Percentiles rank a stretch among this genome's conserved stretches.
Conservation (phyloP, 2,797 vertebrate species). For the Catostomus latipinnis region DNA sequence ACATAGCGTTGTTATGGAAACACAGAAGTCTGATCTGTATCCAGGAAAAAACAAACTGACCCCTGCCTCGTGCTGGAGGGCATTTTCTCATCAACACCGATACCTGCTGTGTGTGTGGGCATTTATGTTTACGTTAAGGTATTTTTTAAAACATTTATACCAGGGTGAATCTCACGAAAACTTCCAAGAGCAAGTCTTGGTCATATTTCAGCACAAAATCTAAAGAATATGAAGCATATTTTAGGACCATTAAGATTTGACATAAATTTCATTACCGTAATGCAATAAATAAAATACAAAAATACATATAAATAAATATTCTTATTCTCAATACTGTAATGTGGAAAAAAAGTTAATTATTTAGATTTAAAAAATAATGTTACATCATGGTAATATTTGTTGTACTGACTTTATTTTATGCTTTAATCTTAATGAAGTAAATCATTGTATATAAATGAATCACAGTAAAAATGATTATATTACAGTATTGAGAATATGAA, state of each 20-base stretch:
- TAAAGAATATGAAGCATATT: neutral
- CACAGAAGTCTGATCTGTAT: conserved; percentile 59
- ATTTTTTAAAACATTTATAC: conserved; percentile 23
- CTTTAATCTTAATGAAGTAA: no score
- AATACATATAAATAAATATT: neutral
- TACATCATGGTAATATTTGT: neutral
- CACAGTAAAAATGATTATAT: neutral
- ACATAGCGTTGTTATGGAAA: conserved; percentile 63
- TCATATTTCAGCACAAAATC: neutral
- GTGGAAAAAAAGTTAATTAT: neutral
- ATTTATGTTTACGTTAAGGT: conserved; percentile 31
- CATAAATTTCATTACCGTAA: neutral
- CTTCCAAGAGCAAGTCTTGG: neutral
- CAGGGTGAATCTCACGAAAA: neutral
- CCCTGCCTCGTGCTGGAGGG: conserved; percentile 53
- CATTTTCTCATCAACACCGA: conserved; percentile 48
- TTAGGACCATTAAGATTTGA: neutral
- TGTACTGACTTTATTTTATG: neutral
- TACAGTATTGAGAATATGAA: neutral
- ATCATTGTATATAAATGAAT: no score
- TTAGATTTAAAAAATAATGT: neutral
- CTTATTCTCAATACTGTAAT: neutral
- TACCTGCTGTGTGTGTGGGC: conserved; percentile 44
- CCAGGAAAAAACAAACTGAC: conserved; percentile 58
- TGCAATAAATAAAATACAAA: neutral